Conservation (phyloP, 1,140 invertebrate species). For the Penaeus japonicus region DNA sequence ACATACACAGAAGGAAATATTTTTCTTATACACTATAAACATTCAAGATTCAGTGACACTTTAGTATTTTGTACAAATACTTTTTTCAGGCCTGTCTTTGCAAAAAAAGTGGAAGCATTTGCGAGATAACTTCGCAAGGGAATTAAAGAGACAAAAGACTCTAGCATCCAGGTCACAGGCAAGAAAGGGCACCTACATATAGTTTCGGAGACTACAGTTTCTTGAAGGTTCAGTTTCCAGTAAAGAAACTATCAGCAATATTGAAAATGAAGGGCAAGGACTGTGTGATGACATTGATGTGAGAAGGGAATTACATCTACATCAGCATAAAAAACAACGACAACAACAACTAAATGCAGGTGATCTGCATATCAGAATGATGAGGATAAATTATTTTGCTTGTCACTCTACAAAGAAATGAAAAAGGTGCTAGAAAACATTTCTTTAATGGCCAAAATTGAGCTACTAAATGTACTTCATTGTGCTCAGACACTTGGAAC, state of each 20-base stretch:
- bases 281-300: not conserved
- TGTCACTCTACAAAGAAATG: constrained; percentile 13
- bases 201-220: constrained; percentile 22
- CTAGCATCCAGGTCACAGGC: constrained; percentile 2
- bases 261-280: not conserved
- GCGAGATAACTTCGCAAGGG: constrained; percentile 11
- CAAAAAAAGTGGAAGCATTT: constrained; percentile 39
- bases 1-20: not conserved
- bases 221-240: not conserved
- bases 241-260: constrained; percentile 9
- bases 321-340: not conserved
- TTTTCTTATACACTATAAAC: not conserved
- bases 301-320: not conserved
- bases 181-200: not conserved
- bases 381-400: constrained; percentile 31
- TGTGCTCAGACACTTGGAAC: constrained; percentile 3
- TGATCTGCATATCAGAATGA: constrained; percentile 29
- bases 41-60: no score
- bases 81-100: not conserved
- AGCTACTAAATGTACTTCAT: constrained; percentile 19
- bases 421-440: constrained; percentile 25
- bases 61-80: not conserved
- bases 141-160: constrained; percentile 27
- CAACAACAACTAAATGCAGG: not conserved
- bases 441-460: constrained; percentile 17